phyloP scores from a whole-genome alignment of 92 coral and sea anemone species.

The Hydrozoanthus gracilis region DNA sequence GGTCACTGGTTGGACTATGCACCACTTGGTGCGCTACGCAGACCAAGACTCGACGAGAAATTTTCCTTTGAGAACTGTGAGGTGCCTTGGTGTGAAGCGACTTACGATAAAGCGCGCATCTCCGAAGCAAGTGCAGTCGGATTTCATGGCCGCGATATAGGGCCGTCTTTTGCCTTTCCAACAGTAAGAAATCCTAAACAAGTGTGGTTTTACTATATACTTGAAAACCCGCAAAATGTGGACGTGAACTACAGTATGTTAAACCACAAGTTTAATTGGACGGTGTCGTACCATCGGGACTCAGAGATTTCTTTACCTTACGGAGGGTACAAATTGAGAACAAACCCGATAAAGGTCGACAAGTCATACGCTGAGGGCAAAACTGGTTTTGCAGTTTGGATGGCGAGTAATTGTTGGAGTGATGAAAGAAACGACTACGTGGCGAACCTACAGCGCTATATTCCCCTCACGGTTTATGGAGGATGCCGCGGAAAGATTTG shows the following conservation, averaged over 20 bases:
- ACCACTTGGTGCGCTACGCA: slow-evolving; percentile 45
- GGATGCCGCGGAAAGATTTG: slow-evolving; percentile 51
- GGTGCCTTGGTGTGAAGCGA: slow-evolving; percentile 62
- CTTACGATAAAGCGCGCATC: slow-evolving; percentile 59
- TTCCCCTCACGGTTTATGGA: slow-evolving; percentile 68
- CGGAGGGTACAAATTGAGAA: slow-evolving; percentile 55
- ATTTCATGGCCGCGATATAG: slow-evolving; percentile 77
- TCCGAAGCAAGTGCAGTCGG: slow-evolving; percentile 81
- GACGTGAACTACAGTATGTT: slow-evolving; percentile 18
- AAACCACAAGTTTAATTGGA: slow-evolving; percentile 76
- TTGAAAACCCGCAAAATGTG: slow-evolving; percentile 74
- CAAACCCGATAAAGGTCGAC: neutral
- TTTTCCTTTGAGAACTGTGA: slow-evolving; percentile 68
- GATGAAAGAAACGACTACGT: slow-evolving; percentile 67
- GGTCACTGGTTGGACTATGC: slow-evolving; percentile 66
- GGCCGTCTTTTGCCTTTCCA: slow-evolving; percentile 39
- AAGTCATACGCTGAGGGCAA: slow-evolving; percentile 48
- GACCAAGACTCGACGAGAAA: slow-evolving; percentile 59
- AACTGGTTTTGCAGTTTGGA: slow-evolving; percentile 76
- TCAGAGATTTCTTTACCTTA: slow-evolving; percentile 80
- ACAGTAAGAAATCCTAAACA: slow-evolving; percentile 50
- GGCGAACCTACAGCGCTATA: slow-evolving; percentile 44
- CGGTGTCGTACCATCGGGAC: slow-evolving; percentile 76
- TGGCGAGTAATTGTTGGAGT: slow-evolving; percentile 77
- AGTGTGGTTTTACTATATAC: slow-evolving; percentile 81